Conservation (phyloP, 1,140 invertebrate genomes). For the Carcinoscorpius rotundicauda region DNA sequence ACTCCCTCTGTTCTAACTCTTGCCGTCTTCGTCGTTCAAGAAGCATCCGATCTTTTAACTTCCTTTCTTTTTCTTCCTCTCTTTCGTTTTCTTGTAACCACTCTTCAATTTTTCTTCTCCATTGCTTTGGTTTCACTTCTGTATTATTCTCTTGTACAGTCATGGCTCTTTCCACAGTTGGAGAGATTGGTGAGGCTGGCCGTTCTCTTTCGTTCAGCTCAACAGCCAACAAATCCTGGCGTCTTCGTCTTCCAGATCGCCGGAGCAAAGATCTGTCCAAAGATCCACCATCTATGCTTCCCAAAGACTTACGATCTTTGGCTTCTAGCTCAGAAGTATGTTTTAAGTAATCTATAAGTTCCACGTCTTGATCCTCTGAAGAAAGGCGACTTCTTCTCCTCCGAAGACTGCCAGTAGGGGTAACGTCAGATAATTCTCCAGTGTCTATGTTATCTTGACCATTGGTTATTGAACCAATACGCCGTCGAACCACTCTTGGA, state of each 20-base stretch:
- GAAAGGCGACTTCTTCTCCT: constrained; percentile 63
- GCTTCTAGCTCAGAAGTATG: constrained; percentile 46
- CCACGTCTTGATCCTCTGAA: constrained; percentile 69
- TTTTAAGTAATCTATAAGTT: constrained; percentile 71
- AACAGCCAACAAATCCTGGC: constrained; percentile 53
- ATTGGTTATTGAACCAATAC: constrained; percentile 26
- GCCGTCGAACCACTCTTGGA: constrained; percentile 42
- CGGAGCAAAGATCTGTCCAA: constrained; percentile 73
- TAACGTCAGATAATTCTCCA: constrained; percentile 53
- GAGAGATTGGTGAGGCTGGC: constrained; percentile 51
- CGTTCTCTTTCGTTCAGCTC: constrained; percentile 55
- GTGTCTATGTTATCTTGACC: constrained; percentile 37
- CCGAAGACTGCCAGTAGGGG: constrained; percentile 72
- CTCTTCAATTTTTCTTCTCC: constrained; percentile 76
- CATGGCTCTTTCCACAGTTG: constrained; percentile 34
- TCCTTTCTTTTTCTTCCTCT: constrained; percentile 48
- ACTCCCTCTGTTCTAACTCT: constrained; percentile 15
- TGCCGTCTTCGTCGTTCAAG: constrained; percentile 21
- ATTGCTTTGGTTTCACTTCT: constrained; percentile 40
- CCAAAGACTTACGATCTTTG: constrained; percentile 74
- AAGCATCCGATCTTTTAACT: constrained; percentile 14
- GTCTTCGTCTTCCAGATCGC: constrained; percentile 50
- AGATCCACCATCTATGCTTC: constrained; percentile 52
- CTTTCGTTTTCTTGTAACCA: constrained; percentile 79
- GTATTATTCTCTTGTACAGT: not conserved